Base-by-base conservation (phyloP, 2,888 invertebrate genomes). In the Suillia variegata region DNA sequence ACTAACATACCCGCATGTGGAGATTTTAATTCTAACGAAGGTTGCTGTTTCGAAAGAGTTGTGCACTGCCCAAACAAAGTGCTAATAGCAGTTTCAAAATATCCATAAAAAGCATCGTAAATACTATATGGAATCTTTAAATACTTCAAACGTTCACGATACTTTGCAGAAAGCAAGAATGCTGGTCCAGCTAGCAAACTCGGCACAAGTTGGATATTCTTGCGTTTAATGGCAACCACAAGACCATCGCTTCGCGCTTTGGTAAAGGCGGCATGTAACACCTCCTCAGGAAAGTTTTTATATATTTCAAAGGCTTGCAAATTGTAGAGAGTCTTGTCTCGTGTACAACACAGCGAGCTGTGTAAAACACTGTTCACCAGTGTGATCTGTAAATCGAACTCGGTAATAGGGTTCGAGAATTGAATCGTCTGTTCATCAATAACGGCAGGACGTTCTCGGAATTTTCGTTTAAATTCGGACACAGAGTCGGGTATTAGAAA, bases 241-340 rank as follows among this genome's bases (percentile, higher is more conserved):
- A 90, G 83, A 26, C 87, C 85, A 66, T 87, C 86, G 0, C 80
- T 69, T 8, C 87, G 83, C 38, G 90, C 84, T 68, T 87, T 85
- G 2, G 80, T 78, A 70, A 90, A 85, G 0, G 88, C 88, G 0
- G 82, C 81, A 54, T 86, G 82, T 3, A 93, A 79, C 4, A 88
- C 72, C 22, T 83, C 81, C 65, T 92, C 91, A 0, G 89, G 86
- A 77, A 88, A 93, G 64, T 87, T 87, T 67, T 89, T 88, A 71
- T 91, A 91, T 15, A 91, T 85, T 70, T 87, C 86, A 68, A 88
- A 89, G 62, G 92, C 82, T 65, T 90, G 89, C 67, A 87, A 85
- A 1, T 87, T 85, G 78, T 87, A 87, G 0, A 86, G 85, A 1
- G 85, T 84, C 69, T 88, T 87, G 67, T 89, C 88, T 59, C 85